Conservation (phyloP, 2,113 vertebrate species). For the Lagopus muta region DNA sequence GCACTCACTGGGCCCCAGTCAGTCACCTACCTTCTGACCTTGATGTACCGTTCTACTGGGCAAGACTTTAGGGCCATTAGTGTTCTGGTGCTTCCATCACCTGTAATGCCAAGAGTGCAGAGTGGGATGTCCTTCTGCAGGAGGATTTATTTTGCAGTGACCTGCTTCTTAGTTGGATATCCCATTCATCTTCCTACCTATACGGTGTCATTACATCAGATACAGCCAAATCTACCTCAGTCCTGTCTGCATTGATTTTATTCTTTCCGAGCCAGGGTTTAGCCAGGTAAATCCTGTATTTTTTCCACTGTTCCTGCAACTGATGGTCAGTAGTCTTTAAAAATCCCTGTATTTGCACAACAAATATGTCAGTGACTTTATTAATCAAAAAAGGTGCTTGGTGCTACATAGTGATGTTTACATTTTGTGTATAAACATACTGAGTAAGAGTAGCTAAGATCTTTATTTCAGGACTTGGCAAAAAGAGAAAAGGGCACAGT, state of each 20-base stretch:
- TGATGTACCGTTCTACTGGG: fast-evolving
- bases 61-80: not conserved
- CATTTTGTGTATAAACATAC: not conserved
- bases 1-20: not conserved
- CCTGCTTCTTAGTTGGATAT: not conserved
- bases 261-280: not conserved
- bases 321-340: not conserved
- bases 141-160: not conserved
- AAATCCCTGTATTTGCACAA: not conserved
- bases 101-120: not conserved
- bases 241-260: not conserved
- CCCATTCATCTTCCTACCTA: not conserved
- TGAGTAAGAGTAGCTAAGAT: not conserved
- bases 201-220: not conserved
- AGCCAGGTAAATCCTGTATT: not conserved
- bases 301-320: not conserved
- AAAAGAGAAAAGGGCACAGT: not conserved
- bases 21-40: not conserved
- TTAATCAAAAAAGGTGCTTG: not conserved
- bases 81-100: not conserved
- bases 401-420: constrained; percentile 6
- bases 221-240: constrained; percentile 62
- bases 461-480: not conserved
- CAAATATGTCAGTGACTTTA: not conserved
- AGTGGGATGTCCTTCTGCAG: not conserved